Evolutionary conservation across 2,113 vertebrate genomes (phyloP).

Genomic region (Variabilichromis moorii): DNA sequence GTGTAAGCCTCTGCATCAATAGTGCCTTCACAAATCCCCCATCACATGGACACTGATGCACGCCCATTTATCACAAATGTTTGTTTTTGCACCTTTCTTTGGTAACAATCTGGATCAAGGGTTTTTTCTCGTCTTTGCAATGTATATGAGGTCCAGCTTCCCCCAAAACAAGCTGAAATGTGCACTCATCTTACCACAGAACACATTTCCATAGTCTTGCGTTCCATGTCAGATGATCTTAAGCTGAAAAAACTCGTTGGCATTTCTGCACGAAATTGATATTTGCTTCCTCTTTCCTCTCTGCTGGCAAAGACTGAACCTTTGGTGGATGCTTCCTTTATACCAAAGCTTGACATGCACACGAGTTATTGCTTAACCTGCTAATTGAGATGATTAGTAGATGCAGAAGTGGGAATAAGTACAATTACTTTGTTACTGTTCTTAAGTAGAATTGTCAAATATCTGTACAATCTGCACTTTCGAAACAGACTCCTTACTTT

Average conservation of each 20-base stretch:
- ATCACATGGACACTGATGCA: not conserved
- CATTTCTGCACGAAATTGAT: not conserved
- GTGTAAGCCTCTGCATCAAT: not conserved
- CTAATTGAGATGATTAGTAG: not conserved
- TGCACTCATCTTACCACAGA: not conserved
- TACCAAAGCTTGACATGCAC: not conserved
- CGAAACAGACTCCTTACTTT: not conserved
- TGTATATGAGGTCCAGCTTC: not conserved
- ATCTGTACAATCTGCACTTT: not conserved
- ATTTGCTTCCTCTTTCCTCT: not conserved
- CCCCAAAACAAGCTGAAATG: not conserved
- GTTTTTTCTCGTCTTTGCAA: not conserved
- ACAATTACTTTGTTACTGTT: not conserved
- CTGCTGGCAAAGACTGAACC: not conserved
- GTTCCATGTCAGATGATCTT: not conserved
- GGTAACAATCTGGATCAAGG: not conserved
- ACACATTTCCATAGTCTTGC: not conserved
- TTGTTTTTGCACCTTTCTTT: not conserved
- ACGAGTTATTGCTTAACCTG: accelerated
- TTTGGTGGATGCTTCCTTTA: not conserved
- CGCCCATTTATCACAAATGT: not conserved
- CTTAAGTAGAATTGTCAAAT: too few species aligned
- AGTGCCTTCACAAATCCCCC: not conserved
- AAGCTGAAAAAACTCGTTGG: accelerated
- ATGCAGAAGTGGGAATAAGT: not conserved